Percentiles rank a stretch among this genome's conserved stretches.
Evolutionary conservation across 1,140 invertebrate species (phyloP).

Genomic region (Holotrichia oblita): DNA sequence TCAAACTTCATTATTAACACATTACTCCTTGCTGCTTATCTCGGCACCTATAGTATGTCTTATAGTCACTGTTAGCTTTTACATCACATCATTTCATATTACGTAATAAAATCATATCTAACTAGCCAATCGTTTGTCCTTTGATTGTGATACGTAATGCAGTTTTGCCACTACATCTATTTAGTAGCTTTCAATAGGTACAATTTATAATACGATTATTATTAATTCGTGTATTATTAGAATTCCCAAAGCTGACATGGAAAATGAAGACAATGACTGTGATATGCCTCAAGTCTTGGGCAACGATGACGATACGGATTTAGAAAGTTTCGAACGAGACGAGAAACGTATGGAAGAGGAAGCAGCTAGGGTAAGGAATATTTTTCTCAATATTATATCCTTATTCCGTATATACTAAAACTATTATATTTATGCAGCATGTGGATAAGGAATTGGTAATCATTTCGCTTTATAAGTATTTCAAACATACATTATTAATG

Average conservation of each 20-base stretch:
- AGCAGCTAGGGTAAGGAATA: conserved; percentile 57
- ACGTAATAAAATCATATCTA: not conserved
- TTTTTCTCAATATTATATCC: not conserved
- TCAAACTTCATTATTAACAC: not conserved
- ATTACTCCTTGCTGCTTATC: conserved; percentile 35
- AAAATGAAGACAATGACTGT: conserved; percentile 57
- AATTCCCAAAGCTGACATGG: conserved; percentile 39
- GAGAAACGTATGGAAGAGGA: conserved; percentile 64
- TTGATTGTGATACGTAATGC: not conserved
- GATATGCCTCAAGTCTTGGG: conserved; percentile 53
- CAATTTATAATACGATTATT: conserved; percentile 56
- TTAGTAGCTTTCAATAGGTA: not conserved
- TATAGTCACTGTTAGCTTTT: not conserved
- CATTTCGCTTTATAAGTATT: not conserved
- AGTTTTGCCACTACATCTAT: not conserved
- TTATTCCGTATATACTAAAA: not conserved
- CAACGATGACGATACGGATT: conserved; percentile 58
- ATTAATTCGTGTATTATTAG: conserved; percentile 31
- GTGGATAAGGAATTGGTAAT: conserved; percentile 57
- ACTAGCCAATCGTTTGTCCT: no score
- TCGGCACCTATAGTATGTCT: not conserved
- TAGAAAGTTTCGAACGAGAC: conserved; percentile 64
- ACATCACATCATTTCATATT: not conserved
- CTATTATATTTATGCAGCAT: conserved; percentile 49
- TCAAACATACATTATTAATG: not conserved